Base-by-base conservation (phyloP, 2,113 vertebrate species). In the Bucco capensis region DNA sequence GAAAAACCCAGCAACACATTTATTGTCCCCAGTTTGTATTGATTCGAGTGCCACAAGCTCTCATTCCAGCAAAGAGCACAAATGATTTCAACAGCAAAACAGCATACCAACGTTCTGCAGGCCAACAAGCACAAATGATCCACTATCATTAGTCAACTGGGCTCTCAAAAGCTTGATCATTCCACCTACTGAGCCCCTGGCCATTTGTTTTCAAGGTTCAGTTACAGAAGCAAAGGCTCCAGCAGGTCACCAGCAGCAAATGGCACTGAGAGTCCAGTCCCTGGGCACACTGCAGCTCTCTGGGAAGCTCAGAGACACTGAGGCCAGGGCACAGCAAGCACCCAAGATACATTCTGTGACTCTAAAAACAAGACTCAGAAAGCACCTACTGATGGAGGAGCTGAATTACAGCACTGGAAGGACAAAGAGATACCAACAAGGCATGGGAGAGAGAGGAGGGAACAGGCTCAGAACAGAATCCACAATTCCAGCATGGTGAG, bases 61-160 rank as follows among this genome's bases (percentile, higher is more conserved):
- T 94, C 42, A 6, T 86, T 88, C 84, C 54, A 82, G 71, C 49
- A 77, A 91, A 58, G 72, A 95, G 49, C 88, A 94, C 83, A 90
- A 93, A 95, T 88, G 86, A 78, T 72, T 92, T 72, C 53, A 86
- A 89, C 79, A 76, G 54, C 82, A 78, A 93, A 94, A 82, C 65
- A 95, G 86, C 94, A 70, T 7, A 33, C 58, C 12, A 90, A 86
- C 73, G 62, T 88, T 88, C 89, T 46, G n/a, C 92, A 93, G 93
- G 42, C 80, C 89, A 57, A 57, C 69, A 46, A 33, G 31, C 57
- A 47, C 73, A 90, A 92, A 64, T 38, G 74, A 93, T 79, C 81
- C 40, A 22, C 66, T 75, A 35, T 51, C 90, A 61, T 69, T 61
- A 86, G 65, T 51, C 90, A 90, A 38, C 46, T 7, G n/a, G 7